Base-by-base conservation (phyloP, 2,888 invertebrate genomes). In the Oscheius sp. region DNA sequence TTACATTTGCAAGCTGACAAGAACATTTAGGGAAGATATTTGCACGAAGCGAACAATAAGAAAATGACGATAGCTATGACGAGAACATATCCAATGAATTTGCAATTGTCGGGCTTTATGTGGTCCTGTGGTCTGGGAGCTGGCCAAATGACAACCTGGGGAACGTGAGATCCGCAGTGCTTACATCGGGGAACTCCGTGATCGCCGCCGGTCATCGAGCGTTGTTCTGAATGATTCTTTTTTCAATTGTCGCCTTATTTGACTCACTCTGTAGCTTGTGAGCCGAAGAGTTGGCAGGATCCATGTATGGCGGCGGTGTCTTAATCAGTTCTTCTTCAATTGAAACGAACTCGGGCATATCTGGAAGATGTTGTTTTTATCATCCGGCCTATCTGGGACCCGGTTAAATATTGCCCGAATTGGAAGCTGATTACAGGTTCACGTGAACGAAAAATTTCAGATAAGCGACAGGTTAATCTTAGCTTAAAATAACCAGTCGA, bases 31-130 rank as follows among this genome's bases (percentile, higher is more conserved):
- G 83, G 78, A 33, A 83, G 73, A 71, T 83, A 83, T 53, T 83
- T 83, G 71, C 81, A 80, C 5, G 83, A 81, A 21, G 81, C 83
- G 74, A 83, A 83, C 37, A 81, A 71, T 21, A 83, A 70, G 77
- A 83, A 83, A 35, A 83, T 81, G 32, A 83, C 81, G 57, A 83
- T 59, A 13, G 83, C 83, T 50, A 83, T 83, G 37, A 83, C 50
- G 62, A 83, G 32, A 13, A 83, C 80, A 57, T 83, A 83, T 55
- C 83, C 83, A 70, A 83, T 78, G 76, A 83, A 83, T 50, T 78
- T 79, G 42, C 75, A 70, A 33, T 78, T 77, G 60, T 83, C 81
- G 58, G 80, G 83, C 51, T 77, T 79, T 59, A 83, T 80, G 74
- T 81, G 81, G 51, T 80, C 79, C 72, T 71, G 68, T 4, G 83